Base-by-base conservation (phyloP, 2,888 invertebrate species). In the Melanargia galathea region DNA sequence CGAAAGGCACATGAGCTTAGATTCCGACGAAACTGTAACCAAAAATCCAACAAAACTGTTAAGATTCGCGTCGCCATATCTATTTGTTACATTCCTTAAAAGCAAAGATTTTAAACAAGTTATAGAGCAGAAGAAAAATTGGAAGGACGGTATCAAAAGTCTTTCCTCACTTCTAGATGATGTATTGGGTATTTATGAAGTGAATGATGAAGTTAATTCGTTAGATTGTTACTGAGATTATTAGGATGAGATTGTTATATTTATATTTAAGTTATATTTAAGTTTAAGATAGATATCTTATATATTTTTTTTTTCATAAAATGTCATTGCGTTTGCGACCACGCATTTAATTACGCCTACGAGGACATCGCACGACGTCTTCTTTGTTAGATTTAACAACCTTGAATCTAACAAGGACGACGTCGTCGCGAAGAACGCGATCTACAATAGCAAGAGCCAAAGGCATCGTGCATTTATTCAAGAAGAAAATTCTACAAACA, bases 81-180 rank as follows among this genome's bases (percentile, higher is more conserved):
- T 94, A 10, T 96, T 95, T 78, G 80, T 95, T 0, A 84, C 81
- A 18, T 92, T 92, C 51, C 76, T 95, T 0, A 91, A 91, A 61
- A 85, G 84, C 49, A 90, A 92, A 40, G 93, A 96, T 79, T 92
- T 95, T 49, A 93, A 94, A 71, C 82, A 85, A 40, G 82, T 94
- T 11, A 84, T 95, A 0, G 90, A 92, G 16, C 92, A 94, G 62
- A 94, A 93, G 70, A 92, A 85, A 55, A 92, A 93, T 57, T 96
- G 96, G 96, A 88, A 94, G 40, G 92, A 92, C 54, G 93, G 93
- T 26, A 93, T 93, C 51, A 93, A 94, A n/a, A 94, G 93, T 71
- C 91, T 96, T 16, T 92, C 93, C 2, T 95, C 96, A 0, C 86
- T 96, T 4, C 80, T 96, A 1, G 96, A 96, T 73, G 96, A 96